phyloP scores from a whole-genome alignment of 2,113 vertebrate genomes.

The Corynorhinus townsendii region DNA sequence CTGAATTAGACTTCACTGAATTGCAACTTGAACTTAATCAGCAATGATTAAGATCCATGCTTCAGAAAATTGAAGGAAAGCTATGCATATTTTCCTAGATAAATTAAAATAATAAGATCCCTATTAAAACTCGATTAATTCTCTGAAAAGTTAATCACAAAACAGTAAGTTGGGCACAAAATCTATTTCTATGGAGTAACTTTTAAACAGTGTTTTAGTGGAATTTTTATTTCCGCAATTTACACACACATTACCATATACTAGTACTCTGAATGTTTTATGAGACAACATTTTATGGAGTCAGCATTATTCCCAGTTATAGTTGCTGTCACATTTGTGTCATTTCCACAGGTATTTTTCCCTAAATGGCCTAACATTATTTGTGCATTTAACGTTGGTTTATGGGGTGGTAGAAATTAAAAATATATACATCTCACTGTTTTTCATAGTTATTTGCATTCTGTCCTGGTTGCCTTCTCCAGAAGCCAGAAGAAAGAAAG shows the following conservation, averaged over 20 bases:
- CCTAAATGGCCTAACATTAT: not conserved
- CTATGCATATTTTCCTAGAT: not conserved
- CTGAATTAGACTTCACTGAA: not conserved
- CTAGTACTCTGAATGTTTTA: slow-evolving; percentile 4
- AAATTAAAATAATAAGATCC: slow-evolving; percentile 39
- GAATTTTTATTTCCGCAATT: slow-evolving; percentile 46
- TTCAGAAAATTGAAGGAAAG: slow-evolving; percentile 1
- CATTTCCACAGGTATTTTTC: not conserved
- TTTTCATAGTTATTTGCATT: slow-evolving; percentile 27
- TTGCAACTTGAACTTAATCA: slow-evolving; percentile 2
- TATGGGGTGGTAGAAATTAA: not conserved
- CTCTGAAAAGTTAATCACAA: not conserved
- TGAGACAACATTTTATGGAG: slow-evolving; percentile 16
- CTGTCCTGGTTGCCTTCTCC: not conserved
- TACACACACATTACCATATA: not conserved
- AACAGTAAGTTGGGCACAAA: not conserved
- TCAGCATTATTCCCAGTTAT: slow-evolving; percentile 40
- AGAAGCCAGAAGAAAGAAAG: not conserved
- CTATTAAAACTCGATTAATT: not conserved
- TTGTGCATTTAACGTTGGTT: not conserved
- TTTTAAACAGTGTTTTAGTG: slow-evolving; percentile 7
- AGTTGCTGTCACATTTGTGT: slow-evolving; percentile 35
- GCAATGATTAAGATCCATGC: not conserved
- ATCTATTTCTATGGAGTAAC: not conserved
- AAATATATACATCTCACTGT: not conserved